Evolutionary conservation across 2,797 vertebrate species (phyloP), one percentile per base, ranked within the genome.

Genomic region (Podargus strigoides): DNA sequence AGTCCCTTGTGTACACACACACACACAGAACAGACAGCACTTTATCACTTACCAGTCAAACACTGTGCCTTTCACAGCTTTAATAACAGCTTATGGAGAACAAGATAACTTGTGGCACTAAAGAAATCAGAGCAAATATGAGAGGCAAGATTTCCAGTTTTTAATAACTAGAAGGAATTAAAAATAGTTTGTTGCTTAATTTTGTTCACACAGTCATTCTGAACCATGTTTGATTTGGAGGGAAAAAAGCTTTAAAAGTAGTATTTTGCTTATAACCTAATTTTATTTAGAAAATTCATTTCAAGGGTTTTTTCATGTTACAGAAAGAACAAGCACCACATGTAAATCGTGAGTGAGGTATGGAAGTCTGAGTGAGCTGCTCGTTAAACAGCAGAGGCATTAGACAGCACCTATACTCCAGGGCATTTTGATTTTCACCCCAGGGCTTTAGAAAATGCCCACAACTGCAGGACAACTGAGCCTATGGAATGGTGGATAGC

Each of bases 231-330:
- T 5, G 14, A 52, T 89, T 53, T 15, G 20, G 17, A 73, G 8
- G 9, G 21, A 30, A 64, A 30, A 74, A 53, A 32, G 34, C 37
- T 84, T 87, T 81, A 34, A 64, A 87, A 67, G 12, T 26, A 90
- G 2, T 47, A 27, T 81, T 68, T 93, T 89, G 52, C 62, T 88
- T 74, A 66, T 20, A 63, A 83, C 55, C 10, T 89, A 5, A 55
- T 86, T 96, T 90, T 91, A 96, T 87, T 91, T 93, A 47, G 44
- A 94, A 88, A 97, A 97, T 95, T 95, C 69, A 96, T 96, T 92
- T 85, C 58, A 81, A 34, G 78, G 46, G 22, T 32, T 55, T 90
- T 95, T 68, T 49, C 77, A 93, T 4, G 1, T 90, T 85, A 72
- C 64, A 80, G 47, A 24, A 56, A 94, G 49, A 94, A 86, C 11